Conservation (phyloP, 2,797 vertebrate genomes). For the Poeciliopsis turneri region DNA sequence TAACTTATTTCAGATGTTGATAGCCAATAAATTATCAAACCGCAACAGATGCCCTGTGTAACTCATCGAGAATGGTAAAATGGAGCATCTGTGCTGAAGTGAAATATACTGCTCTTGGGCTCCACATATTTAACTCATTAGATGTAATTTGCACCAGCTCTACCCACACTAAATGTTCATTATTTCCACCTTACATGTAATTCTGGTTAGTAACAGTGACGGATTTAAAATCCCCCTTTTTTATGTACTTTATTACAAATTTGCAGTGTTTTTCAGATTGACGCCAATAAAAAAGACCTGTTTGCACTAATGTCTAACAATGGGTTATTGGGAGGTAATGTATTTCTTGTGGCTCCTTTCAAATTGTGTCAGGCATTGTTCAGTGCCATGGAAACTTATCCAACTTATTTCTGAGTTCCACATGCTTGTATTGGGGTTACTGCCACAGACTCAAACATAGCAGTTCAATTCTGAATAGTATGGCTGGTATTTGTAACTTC, state of each 20-base stretch:
- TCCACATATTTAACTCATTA: not conserved
- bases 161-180: not conserved
- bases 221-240: slow-evolving; percentile 1
- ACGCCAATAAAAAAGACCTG: not conserved
- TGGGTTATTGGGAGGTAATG: not conserved
- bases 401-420: not conserved
- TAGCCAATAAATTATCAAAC: slow-evolving; percentile 15
- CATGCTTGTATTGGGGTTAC: not conserved
- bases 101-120: not conserved
- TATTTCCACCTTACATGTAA: not conserved
- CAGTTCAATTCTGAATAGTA: no score
- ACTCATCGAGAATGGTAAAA: not conserved
- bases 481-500: not conserved
- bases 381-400: not conserved
- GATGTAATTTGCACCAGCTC: not conserved
- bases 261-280: not conserved
- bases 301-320: not conserved
- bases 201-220: not conserved
- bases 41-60: slow-evolving; percentile 8
- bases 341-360: not conserved
- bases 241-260: slow-evolving; percentile 1
- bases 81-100: not conserved
- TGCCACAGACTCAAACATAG: not conserved
- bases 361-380: not conserved
- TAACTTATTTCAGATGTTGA: not conserved